phyloP scores from a whole-genome alignment of 2,797 vertebrate species.

The Acanthornis magna region DNA sequence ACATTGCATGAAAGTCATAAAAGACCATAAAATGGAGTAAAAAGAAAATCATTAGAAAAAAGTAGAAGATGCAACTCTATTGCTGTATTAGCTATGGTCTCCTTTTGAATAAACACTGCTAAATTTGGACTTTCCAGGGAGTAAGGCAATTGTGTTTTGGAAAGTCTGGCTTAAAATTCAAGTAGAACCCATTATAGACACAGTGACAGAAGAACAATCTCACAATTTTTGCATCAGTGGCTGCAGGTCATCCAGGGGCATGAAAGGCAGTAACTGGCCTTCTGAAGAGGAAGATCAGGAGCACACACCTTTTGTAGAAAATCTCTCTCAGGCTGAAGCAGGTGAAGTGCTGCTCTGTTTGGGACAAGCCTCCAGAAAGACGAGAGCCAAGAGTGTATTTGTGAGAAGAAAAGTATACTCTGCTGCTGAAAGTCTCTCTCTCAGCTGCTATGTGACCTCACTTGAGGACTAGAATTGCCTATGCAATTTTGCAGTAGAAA shows the following conservation, averaged over 20 bases:
- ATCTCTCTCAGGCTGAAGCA: background rate
- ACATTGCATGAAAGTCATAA: background rate
- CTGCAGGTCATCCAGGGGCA: background rate
- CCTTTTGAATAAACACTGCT: background rate
- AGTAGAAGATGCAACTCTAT: background rate
- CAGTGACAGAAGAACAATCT: background rate
- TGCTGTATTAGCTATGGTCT: background rate
- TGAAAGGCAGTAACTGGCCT: background rate
- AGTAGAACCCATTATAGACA: background rate
- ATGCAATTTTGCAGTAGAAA: background rate
- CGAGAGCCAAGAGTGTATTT: background rate
- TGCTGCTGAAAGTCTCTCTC: background rate
- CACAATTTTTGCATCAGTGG: background rate
- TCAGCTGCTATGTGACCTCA: background rate
- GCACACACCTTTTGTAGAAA: background rate
- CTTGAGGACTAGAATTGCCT: background rate
- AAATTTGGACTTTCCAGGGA: background rate
- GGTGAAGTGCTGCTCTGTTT: background rate
- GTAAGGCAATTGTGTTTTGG: background rate
- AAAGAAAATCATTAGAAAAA: background rate
- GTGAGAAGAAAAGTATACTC: background rate
- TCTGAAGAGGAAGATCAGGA: background rate
- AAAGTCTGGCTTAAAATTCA: background rate
- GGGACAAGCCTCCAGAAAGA: background rate
- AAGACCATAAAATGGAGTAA: background rate